Conservation (phyloP, 1,140 invertebrate genomes). For the Oppia nitens region DNA sequence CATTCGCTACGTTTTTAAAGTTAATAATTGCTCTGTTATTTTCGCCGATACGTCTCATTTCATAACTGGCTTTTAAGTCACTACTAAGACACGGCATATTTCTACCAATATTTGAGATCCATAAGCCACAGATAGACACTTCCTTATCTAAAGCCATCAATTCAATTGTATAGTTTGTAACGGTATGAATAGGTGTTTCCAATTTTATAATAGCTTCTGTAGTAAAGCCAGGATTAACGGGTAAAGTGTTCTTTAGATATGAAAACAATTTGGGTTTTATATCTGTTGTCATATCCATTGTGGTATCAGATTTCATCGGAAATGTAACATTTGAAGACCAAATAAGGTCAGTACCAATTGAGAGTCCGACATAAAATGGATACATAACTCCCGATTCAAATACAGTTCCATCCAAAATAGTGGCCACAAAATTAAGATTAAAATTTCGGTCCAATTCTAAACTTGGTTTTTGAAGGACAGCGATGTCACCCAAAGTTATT, state of each 20-base stretch:
- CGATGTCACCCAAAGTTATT: conserved; percentile 1
- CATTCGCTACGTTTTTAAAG: conserved; percentile 18
- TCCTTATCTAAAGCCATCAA: conserved; percentile 14
- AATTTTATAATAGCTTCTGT: conserved; percentile 15
- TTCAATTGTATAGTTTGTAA: conserved; percentile 11
- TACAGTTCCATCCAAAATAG: neutral
- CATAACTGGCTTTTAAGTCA: conserved; percentile 16
- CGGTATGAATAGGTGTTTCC: conserved; percentile 15
- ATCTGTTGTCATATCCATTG: neutral
- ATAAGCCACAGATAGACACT: conserved; percentile 20
- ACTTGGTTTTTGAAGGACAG: neutral
- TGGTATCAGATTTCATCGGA: neutral
- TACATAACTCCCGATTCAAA: neutral
- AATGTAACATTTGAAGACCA: conserved; percentile 2
- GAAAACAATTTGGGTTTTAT: neutral
- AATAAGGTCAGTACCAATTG: neutral
- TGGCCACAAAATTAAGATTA: neutral
- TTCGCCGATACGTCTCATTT: conserved; percentile 14
- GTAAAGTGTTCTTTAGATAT: neutral
- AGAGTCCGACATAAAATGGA: conserved; percentile 1
- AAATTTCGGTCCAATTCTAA: neutral
- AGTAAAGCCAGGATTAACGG: conserved; percentile 15
- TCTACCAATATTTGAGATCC: conserved; percentile 18
- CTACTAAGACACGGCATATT: conserved; percentile 20
- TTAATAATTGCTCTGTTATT: conserved; percentile 17